Percentiles rank a stretch among this genome's conserved stretches.
These are phyloP conservation scores for Plusia festucae DNA, from an alignment of 2,888 invertebrate species.

Conservation along the genomic window DNA sequence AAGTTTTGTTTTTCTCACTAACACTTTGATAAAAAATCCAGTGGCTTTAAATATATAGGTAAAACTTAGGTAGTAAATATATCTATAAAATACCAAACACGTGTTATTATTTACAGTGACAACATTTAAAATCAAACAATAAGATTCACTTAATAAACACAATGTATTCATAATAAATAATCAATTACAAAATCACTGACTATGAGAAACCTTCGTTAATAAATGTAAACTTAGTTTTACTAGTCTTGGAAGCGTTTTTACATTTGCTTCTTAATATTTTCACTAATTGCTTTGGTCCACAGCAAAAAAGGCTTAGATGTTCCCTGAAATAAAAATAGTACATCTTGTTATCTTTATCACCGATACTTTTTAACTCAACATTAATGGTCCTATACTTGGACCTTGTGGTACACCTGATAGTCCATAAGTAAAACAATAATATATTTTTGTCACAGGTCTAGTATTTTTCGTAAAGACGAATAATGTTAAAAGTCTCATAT, in stretches of 20 bases:
- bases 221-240: constrained; percentile 81
- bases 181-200: constrained; percentile 53
- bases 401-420: constrained; percentile 24
- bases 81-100: no score
- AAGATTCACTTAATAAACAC: constrained; percentile 35
- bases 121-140: constrained; percentile 19
- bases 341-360: neutral
- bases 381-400: neutral
- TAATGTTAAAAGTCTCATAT: neutral
- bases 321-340: constrained; percentile 71
- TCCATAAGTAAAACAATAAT: neutral
- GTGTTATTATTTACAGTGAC: neutral
- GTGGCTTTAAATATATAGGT: no score
- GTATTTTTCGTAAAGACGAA: neutral
- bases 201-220: constrained; percentile 84
- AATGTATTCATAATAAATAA: constrained; percentile 50
- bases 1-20: no score
- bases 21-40: no score
- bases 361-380: neutral
- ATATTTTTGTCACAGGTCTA: no score
- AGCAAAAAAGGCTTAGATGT: constrained; percentile 80
- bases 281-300: constrained; percentile 87
- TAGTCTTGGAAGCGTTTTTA: constrained; percentile 71
- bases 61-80: no score
- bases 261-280: constrained; percentile 78